These are phyloP conservation scores for Cecropterus lyciades DNA, from an alignment of 1,140 invertebrate species.

Conservation along the genomic window DNA sequence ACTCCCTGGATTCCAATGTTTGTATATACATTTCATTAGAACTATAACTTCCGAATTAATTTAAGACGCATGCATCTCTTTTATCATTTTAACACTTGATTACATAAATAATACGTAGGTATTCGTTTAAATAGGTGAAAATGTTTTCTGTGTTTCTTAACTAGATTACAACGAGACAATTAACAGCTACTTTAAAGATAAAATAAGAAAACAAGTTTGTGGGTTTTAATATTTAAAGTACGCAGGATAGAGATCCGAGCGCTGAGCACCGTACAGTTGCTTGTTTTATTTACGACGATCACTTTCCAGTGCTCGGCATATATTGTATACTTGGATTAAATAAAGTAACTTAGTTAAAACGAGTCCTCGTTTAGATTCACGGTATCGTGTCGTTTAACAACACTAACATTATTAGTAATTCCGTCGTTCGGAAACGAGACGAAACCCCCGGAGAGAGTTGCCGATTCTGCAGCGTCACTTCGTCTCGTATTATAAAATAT, in stretches of 20 bases:
- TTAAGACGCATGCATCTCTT: too few relatives aligned
- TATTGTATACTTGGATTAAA: conserved; percentile 25
- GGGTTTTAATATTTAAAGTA: conserved; percentile 17
- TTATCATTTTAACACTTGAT: too few relatives aligned
- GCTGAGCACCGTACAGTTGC: not conserved
- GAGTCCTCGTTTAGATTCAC: conserved; percentile 18
- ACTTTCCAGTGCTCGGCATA: not conserved
- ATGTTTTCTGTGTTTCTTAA: not conserved
- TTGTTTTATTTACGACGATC: conserved; percentile 16
- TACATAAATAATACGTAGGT: too few relatives aligned
- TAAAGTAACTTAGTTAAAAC: conserved; percentile 29
- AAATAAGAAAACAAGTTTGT: conserved; percentile 13
- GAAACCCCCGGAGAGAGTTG: conserved; percentile 47
- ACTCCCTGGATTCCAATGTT: not conserved
- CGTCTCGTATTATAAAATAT: conserved; percentile 72
- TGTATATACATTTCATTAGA: not conserved
- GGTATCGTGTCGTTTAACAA: conserved; percentile 26
- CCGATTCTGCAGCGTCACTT: conserved; percentile 60
- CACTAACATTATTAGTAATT: conserved; percentile 39
- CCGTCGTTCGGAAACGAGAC: conserved; percentile 42
- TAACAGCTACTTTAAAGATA: conserved; percentile 9
- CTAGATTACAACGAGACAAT: not conserved
- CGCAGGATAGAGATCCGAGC: conserved; percentile 3
- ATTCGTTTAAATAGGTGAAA: not conserved
- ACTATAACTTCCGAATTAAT: too few relatives aligned